Percentiles rank a stretch among this genome's conserved stretches.
Evolutionary conservation across 1,140 invertebrate genomes (phyloP).

Genomic region (Ceratosolen solmsi): DNA sequence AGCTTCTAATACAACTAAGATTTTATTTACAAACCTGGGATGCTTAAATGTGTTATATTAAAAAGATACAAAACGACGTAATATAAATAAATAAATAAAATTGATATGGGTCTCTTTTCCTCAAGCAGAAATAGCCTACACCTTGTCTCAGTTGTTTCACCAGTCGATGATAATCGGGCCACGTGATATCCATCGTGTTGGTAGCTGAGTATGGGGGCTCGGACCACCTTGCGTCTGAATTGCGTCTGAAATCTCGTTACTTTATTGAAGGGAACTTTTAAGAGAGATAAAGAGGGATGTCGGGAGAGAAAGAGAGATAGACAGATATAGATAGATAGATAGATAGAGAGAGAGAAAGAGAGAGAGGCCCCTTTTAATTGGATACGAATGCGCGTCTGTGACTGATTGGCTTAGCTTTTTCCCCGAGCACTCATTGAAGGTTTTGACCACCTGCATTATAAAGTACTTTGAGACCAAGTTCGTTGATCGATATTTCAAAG

Average conservation of each 20-base stretch:
- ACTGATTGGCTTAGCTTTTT: neutral
- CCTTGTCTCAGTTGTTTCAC: neutral
- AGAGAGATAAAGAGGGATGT: neutral
- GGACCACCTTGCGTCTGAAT: too few relatives aligned
- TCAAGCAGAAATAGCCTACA: neutral
- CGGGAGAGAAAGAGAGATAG: neutral
- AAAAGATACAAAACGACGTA: too few relatives aligned
- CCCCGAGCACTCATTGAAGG: neutral
- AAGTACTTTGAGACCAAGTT: neutral
- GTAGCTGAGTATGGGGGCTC: neutral
- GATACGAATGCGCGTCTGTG: neutral
- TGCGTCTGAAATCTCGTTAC: neutral
- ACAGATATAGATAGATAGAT: too few relatives aligned
- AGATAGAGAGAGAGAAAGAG: too few relatives aligned
- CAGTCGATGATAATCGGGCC: neutral
- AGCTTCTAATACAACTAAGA: too few relatives aligned
- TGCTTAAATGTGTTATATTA: too few relatives aligned
- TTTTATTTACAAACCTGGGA: too few relatives aligned
- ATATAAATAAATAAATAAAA: too few relatives aligned
- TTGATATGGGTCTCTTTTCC: too few relatives aligned
- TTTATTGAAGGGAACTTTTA: neutral
- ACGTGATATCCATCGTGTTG: neutral
- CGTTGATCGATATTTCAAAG: neutral
- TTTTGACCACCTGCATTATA: neutral
- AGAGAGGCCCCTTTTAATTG: neutral